Evolutionary conservation across 2,797 vertebrate species (phyloP), one percentile per base, ranked within the genome.

Genomic region (Myotis pilosus): DNA sequence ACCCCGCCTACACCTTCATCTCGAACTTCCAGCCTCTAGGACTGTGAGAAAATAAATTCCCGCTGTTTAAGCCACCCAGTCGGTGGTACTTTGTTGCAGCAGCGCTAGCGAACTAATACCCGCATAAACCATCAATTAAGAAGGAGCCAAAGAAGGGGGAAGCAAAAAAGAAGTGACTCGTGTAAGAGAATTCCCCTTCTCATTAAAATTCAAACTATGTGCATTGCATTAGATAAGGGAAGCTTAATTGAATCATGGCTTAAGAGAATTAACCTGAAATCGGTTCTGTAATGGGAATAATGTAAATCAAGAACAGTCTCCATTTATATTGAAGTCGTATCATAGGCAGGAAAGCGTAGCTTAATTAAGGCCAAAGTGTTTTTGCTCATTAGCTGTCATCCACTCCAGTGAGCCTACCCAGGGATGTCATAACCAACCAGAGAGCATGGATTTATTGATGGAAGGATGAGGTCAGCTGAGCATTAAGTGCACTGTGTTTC

Each of bases 401-500:
- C 38, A 55, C 66, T 96, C 72, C 96, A 53, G 38, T 2, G 72
- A 25, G 41, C 90, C 83, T 96, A 88, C 94, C 80, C 57, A 76
- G 49, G 36, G 82, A 87, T 44, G 64, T 74, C 71, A 23, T 81
- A 8, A 2, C 92, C 89, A 55, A 87, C 87, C 16, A 55, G 7
- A 84, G 79, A 30, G 69, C 89, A 60, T 74, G 81, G 89, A 85
- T 95, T 96, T 97, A 98, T 94, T 93, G 98, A 98, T 89, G 64
- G 66, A 66, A 92, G 94, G 95, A 96, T 97, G 95, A 97, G 87
- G 92, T 95, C 92, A 92, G 92, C 62, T 12, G 51, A 55, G 71
- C 76, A 57, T 86, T 97, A 97, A 98, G 96, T 96, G 95, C 85
- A 68, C 92, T 62, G 55, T 92, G 79, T 97, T 97, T 97, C 97